Evolutionary conservation across 2,888 invertebrate genomes (phyloP), one percentile per base, ranked within the genome.

Genomic region (Pardosa pseudoannulata): DNA sequence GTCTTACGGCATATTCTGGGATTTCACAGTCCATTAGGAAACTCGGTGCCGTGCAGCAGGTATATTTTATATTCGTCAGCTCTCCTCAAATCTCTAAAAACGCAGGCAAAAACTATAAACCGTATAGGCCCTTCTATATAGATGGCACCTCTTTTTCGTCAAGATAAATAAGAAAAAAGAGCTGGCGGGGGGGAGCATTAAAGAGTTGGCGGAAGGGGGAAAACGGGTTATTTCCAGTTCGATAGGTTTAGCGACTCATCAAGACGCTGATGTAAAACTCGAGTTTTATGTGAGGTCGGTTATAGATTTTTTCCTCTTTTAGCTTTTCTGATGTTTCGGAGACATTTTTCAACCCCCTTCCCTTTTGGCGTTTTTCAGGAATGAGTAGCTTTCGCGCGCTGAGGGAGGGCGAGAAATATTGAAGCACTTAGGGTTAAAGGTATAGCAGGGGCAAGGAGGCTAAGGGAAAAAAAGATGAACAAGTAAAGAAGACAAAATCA

Each of bases 231-330:
- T 86, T 86, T 86, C 85, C 85, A 75, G 74, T 56, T 67, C 85
- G 85, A 86, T 86, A 86, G 85, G 79, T 86, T 86, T 86, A 86
- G 85, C 79, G 79, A 73, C 85, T 79, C 85, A 86, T 86, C 83
- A 83, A 74, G 70, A 79, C 62, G 68, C 68, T 73, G 74, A 78
- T 85, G 83, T 85, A 85, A 79, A 85, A 85, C 67, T 68, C 73
- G 76, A 86, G 79, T 86, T 86, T 86, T 86, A 86, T 86, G 85
- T 41, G 79, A 74, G 74, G 74, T 64, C 68, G 85, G 85, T 74
- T 79, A 79, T 86, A 78, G 83, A 85, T 73, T 78, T 78, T 85
- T 83, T 50, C 29, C 27, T 39, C 27, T 67, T 67, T 31, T 36
- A n/a, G 67, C 67, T 67, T 67, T 71, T 72, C 16, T 11, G 62